Percentiles rank a stretch among this genome's conserved stretches.
Conservation (phyloP, 2,113 vertebrate species). For the Leucosticte australis region DNA sequence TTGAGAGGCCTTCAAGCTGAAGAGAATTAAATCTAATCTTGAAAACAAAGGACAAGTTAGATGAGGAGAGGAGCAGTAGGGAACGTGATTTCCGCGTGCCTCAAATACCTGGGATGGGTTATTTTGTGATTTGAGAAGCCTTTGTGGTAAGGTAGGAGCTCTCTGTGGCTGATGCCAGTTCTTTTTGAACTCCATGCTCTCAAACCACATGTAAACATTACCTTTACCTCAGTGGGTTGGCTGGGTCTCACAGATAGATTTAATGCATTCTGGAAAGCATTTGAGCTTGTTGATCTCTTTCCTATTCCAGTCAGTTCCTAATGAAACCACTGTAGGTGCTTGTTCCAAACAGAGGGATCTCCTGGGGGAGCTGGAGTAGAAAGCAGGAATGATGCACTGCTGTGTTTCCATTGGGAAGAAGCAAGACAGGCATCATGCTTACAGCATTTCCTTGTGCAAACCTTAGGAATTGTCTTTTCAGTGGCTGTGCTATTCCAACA, state of each 20-base stretch:
- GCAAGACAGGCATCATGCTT: not conserved
- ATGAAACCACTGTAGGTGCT: constrained; percentile 10
- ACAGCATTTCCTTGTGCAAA: not conserved
- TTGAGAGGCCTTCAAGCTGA: not conserved
- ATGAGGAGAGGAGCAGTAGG: not conserved
- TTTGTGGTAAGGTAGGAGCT: not conserved
- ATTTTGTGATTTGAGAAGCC: not conserved
- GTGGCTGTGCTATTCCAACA: not conserved
- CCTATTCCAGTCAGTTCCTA: constrained; percentile 10
- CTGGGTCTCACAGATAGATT: not conserved
- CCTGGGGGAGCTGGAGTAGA: not conserved
- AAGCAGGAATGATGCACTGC: not conserved
- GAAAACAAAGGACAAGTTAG: not conserved
- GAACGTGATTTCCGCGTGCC: not conserved
- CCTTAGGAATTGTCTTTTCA: not conserved
- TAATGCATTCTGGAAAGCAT: constrained; percentile 46
- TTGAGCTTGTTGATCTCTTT: not conserved
- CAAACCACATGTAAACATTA: not conserved
- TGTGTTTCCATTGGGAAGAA: not conserved
- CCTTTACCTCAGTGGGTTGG: constrained; percentile 33
- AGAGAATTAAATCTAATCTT: not conserved
- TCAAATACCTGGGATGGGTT: not conserved
- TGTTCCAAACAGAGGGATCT: constrained; percentile 2
- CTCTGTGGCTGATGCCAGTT: not conserved
- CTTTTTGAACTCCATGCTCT: not conserved